phyloP scores from a whole-genome alignment of 1,140 invertebrate species.

The Neuroterus valhalla region DNA sequence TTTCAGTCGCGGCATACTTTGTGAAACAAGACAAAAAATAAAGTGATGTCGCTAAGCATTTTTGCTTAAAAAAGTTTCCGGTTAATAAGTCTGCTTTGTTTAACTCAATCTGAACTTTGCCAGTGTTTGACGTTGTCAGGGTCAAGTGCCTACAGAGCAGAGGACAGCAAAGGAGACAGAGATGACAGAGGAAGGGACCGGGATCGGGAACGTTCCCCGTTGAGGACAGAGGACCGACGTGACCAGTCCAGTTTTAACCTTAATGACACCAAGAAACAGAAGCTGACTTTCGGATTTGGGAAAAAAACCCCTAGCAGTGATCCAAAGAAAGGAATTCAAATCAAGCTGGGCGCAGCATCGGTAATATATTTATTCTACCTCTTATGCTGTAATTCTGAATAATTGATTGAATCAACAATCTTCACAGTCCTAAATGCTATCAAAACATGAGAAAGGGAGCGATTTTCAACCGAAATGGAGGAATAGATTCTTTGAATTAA shows the following conservation, averaged over 20 bases:
- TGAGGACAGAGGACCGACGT: conserved; percentile 64
- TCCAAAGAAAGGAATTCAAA: conserved; percentile 72
- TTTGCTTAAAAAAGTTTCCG: conserved; percentile 68
- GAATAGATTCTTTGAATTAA: no score
- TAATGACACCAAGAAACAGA: conserved; percentile 64
- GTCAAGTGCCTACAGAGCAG: conserved; percentile 74
- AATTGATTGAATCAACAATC: no score
- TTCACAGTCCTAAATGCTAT: no score
- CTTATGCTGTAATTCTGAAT: not conserved
- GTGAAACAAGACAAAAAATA: conserved; percentile 7
- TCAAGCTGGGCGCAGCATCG: conserved; percentile 68
- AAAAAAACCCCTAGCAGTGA: conserved; percentile 62
- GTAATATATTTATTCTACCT: conserved; percentile 53
- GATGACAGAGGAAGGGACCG: no score
- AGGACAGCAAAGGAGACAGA: conserved; percentile 61
- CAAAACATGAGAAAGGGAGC: no score
- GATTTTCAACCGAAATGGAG: no score
- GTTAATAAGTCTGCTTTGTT: conserved; percentile 71
- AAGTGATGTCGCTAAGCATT: conserved; percentile 45
- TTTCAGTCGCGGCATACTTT: not conserved
- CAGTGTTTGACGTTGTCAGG: conserved; percentile 78
- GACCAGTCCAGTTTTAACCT: conserved; percentile 53
- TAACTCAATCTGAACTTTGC: conserved; percentile 78
- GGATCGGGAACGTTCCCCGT: conserved; percentile 66
- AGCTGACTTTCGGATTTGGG: conserved; percentile 69